A percentile compares a stretch with the other conserved stretches of the same genome.
Evolutionary conservation across 64 coral and sea anemone species (phyloP).

Genomic region (Anthopleura sola): DNA sequence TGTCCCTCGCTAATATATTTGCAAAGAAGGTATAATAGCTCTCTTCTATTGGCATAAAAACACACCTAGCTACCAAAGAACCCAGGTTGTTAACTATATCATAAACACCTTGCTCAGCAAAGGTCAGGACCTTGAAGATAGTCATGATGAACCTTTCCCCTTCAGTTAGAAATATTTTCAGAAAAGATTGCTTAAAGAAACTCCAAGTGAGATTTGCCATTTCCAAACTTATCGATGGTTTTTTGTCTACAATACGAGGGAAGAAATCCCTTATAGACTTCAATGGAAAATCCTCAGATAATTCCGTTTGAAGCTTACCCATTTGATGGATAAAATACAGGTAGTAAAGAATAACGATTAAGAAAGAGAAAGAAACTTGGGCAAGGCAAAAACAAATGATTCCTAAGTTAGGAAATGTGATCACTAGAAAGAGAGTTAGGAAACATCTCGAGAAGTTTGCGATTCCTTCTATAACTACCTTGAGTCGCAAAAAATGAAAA

Average conservation of each 20-base stretch:
- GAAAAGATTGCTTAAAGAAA: conserved; percentile 91
- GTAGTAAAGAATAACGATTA: conserved; percentile 81
- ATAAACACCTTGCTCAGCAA: conserved; percentile 96
- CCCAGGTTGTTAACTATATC: conserved; percentile 92
- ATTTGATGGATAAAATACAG: conserved; percentile 68
- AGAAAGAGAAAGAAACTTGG: conserved; percentile 73
- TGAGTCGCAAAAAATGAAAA: conserved; percentile 89
- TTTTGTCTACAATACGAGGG: conserved; percentile 31
- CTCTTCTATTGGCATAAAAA: conserved; percentile 96
- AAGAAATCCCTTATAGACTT: conserved; percentile 71
- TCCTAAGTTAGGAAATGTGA: conserved; percentile 67
- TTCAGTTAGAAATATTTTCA: conserved; percentile 92
- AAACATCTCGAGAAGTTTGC: conserved; percentile 90
- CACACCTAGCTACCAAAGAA: conserved; percentile 78
- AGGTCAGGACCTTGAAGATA: conserved; percentile 83
- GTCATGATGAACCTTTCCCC: conserved; percentile 98
- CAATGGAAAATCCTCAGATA: conserved; percentile 61
- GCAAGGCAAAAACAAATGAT: conserved; percentile 91
- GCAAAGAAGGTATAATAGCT: conserved; percentile 96
- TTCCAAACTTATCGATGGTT: conserved; percentile 60
- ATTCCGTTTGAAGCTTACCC: conserved; percentile 3
- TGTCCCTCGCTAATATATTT: conserved; percentile 55
- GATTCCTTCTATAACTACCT: conserved; percentile 93
- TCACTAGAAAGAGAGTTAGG: conserved; percentile 64
- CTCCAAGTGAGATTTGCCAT: conserved; percentile 84